Percentiles rank a stretch among this genome's conserved stretches.
phyloP scores from a whole-genome alignment of 2,888 invertebrate species.

The Eledone cirrhosa region DNA sequence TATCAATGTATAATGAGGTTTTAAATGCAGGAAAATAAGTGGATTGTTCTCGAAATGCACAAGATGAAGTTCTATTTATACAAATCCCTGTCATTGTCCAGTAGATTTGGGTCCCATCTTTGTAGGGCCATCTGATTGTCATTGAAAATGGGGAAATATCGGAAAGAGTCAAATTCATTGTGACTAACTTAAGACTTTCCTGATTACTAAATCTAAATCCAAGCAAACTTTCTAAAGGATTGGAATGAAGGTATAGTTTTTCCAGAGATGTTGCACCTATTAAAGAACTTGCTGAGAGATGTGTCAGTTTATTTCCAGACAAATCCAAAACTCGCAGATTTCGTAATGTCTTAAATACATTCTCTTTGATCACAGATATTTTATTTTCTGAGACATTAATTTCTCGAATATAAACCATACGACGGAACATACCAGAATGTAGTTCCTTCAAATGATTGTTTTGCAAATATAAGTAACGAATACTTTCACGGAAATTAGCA shows the following conservation, averaged over 20 bases:
- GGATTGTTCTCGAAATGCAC: conserved; percentile 3
- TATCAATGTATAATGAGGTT: conserved; percentile 8
- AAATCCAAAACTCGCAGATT: conserved; percentile 11
- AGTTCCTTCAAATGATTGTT: neutral
- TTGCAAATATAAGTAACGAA: conserved; percentile 5
- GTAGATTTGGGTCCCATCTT: neutral
- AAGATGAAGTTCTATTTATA: neutral
- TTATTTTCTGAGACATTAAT: neutral
- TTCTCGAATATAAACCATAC: neutral
- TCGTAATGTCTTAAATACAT: conserved; percentile 10
- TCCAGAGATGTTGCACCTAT: neutral
- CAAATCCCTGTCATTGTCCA: conserved; percentile 11
- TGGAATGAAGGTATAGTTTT: conserved; percentile 8
- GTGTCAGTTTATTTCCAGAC: conserved; percentile 12
- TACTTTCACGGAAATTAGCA: neutral
- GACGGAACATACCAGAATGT: conserved; percentile 10
- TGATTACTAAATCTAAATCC: conserved; percentile 5
- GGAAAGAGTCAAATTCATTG: conserved; percentile 1
- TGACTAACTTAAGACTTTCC: neutral
- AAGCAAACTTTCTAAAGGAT: neutral
- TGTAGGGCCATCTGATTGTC: neutral
- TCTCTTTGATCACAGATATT: conserved; percentile 4
- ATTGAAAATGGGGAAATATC: neutral
- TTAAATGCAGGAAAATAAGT: conserved; percentile 16
- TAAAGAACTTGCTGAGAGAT: neutral